phyloP scores from a whole-genome alignment of 2,797 vertebrate genomes.

The Ibycter americanus region DNA sequence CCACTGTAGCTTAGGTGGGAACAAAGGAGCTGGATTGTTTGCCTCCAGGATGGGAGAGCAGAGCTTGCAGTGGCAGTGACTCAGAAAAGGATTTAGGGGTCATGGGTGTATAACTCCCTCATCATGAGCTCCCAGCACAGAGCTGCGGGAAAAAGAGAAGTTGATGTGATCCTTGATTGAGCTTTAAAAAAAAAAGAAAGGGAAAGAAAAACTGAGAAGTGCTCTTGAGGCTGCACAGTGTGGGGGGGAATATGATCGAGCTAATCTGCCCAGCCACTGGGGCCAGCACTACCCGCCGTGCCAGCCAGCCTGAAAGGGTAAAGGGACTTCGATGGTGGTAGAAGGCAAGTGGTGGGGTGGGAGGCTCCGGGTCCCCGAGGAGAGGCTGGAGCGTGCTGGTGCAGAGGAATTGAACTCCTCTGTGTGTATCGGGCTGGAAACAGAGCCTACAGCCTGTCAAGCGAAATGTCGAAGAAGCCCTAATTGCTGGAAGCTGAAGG shows the following conservation, averaged over 20 bases:
- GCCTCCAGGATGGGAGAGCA: constrained; percentile 39
- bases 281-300: not conserved
- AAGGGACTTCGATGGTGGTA: not conserved
- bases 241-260: fast-evolving
- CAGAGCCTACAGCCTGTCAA: not conserved
- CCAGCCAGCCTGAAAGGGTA: fast-evolving
- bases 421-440: not conserved
- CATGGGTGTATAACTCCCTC: constrained; percentile 43
- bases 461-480: not conserved
- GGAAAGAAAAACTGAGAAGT: not conserved
- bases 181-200: not conserved
- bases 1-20: not conserved
- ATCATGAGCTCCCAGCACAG: constrained; percentile 21
- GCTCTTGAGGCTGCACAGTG: not conserved
- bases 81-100: constrained; percentile 59
- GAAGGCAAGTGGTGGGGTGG: not conserved
- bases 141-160: not conserved
- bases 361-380: not conserved
- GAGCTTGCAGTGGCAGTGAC: constrained; percentile 21
- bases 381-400: not conserved
- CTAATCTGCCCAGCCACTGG: fast-evolving
- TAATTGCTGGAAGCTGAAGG: constrained; percentile 20
- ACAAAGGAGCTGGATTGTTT: constrained; percentile 17
- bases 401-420: not conserved
- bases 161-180: constrained; percentile 45